Percentiles rank a stretch among this genome's conserved stretches.
Conservation (phyloP, 2,797 vertebrate genomes). For the Neomorphus geoffroyi region DNA sequence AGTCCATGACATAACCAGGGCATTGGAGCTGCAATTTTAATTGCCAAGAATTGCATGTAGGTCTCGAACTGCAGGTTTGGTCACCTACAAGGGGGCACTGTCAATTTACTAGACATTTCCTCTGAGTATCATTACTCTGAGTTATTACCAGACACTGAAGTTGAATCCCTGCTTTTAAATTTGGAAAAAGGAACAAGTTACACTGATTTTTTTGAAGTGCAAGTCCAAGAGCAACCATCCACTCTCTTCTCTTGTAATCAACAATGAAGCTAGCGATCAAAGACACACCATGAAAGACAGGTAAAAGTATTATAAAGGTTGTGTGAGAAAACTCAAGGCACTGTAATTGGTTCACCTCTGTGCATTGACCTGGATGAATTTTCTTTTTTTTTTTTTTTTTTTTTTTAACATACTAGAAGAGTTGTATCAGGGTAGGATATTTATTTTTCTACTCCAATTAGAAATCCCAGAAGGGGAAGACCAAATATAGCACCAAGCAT, state of each 20-base stretch:
- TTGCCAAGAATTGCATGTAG: neutral
- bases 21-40: neutral
- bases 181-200: neutral
- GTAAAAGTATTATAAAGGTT: neutral
- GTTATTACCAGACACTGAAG: neutral
- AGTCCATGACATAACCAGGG: neutral
- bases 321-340: neutral
- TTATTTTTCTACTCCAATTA: conserved; percentile 24
- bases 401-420: neutral
- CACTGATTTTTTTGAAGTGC: neutral
- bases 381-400: neutral
- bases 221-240: neutral
- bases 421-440: neutral
- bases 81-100: neutral
- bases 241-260: neutral
- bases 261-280: neutral
- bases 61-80: neutral
- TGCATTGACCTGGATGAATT: neutral
- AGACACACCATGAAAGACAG: too few relatives aligned
- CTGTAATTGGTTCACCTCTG: neutral
- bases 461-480: conserved; percentile 18
- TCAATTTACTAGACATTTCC: neutral
- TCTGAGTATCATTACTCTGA: neutral
- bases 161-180: neutral
- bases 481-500: conserved; percentile 14